Evolutionary conservation across 1,140 invertebrate genomes (phyloP).

Genomic region (Trachymyrmex cornetzi): DNA sequence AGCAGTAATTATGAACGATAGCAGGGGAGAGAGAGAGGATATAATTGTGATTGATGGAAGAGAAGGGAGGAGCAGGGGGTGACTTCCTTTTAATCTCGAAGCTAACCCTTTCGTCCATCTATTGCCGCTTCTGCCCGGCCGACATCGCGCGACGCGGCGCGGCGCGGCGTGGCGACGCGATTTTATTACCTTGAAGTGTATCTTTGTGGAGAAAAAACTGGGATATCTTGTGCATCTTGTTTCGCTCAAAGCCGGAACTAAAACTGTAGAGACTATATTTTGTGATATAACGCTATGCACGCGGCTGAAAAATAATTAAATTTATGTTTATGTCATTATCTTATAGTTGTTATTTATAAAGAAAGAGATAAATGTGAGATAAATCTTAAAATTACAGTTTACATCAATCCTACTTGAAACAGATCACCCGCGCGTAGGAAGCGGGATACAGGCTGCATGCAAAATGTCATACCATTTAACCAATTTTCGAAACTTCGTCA

Average conservation of each 20-base stretch:
- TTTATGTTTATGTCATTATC: background rate
- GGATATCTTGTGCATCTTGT: background rate
- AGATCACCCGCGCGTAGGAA: background rate
- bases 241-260: background rate
- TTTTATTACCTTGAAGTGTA: slow-evolving; percentile 67
- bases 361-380: background rate
- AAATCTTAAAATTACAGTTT: background rate
- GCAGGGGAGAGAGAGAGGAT: slow-evolving; percentile 82
- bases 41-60: slow-evolving; percentile 85
- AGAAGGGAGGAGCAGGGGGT: slow-evolving; percentile 76
- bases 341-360: background rate
- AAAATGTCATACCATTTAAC: too few species aligned
- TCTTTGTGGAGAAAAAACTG: slow-evolving; percentile 60
- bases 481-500: too few species aligned
- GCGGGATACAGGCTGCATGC: background rate
- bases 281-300: background rate
- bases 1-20: slow-evolving; percentile 84
- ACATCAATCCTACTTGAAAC: background rate
- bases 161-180: slow-evolving; percentile 49
- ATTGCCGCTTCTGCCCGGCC: slow-evolving; percentile 71
- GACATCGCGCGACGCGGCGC: slow-evolving; percentile 25
- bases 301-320: background rate
- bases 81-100: slow-evolving; percentile 85
- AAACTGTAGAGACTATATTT: background rate
- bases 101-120: slow-evolving; percentile 81